Percentiles rank a stretch among this genome's conserved stretches.
Conservation (phyloP, 2,797 vertebrate genomes). For the Microctenopoma steveboyesi region DNA sequence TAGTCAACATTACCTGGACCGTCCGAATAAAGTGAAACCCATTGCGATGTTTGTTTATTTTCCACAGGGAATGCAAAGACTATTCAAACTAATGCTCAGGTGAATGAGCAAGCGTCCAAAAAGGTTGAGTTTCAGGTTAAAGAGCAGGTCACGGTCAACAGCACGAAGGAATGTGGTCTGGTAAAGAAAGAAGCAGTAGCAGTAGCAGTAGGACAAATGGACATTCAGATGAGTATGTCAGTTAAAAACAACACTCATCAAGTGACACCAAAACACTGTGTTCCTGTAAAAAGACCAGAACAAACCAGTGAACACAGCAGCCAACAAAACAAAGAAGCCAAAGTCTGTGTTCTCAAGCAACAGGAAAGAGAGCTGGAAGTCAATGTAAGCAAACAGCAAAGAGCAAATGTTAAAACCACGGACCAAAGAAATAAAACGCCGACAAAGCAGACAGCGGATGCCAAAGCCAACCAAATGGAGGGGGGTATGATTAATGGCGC, state of each 20-base stretch:
- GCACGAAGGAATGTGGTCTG: slow-evolving; percentile 30
- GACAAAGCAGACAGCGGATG: slow-evolving; percentile 35
- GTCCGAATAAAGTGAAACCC: slow-evolving; percentile 46
- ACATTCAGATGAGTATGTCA: slow-evolving; percentile 46
- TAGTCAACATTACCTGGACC: slow-evolving; percentile 18
- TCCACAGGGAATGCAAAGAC: slow-evolving; percentile 73
- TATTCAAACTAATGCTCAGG: slow-evolving; percentile 61
- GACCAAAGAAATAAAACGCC: slow-evolving; percentile 55
- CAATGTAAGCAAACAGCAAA: slow-evolving; percentile 56
- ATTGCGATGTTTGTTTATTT: slow-evolving; percentile 51
- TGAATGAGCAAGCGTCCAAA: slow-evolving; percentile 55
- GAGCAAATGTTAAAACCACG: slow-evolving; percentile 38
- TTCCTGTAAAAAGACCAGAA: slow-evolving; percentile 47
- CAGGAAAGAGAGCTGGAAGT: slow-evolving; percentile 43
- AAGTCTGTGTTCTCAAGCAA: slow-evolving; percentile 30
- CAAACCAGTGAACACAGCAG: slow-evolving; percentile 20
- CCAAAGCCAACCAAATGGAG: slow-evolving; percentile 42
- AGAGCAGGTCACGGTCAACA: slow-evolving; percentile 45
- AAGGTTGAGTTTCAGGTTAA: slow-evolving; percentile 67
- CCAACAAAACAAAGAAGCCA: slow-evolving; percentile 29
- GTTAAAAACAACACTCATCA: slow-evolving; percentile 46
- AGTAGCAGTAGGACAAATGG: slow-evolving; percentile 37
- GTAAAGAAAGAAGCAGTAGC: slow-evolving; percentile 47
- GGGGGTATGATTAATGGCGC: slow-evolving; percentile 55
- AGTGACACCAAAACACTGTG: slow-evolving; percentile 30